Percentiles rank a stretch among this genome's conserved stretches.
phyloP scores from a whole-genome alignment of 2,113 vertebrate species.

The Vanacampus margaritifer region DNA sequence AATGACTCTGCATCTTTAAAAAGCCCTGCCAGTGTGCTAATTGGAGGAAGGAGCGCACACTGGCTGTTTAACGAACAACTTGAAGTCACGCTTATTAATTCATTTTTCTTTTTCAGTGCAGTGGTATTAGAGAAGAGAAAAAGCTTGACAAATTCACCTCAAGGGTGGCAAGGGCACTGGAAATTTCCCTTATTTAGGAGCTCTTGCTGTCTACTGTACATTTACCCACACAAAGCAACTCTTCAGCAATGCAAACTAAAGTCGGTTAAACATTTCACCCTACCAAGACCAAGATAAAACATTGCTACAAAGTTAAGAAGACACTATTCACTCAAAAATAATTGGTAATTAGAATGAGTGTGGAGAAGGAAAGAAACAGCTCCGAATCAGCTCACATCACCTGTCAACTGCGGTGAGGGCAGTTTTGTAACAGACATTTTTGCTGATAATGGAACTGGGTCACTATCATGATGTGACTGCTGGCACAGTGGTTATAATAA shows the following conservation, averaged over 20 bases:
- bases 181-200: background rate
- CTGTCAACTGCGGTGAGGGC: background rate
- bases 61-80: background rate
- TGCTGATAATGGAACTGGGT: background rate
- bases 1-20: slow-evolving; percentile 1
- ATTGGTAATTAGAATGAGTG: background rate
- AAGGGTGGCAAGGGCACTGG: slow-evolving; percentile 4
- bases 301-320: background rate
- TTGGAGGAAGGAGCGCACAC: slow-evolving; percentile 13
- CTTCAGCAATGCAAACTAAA: slow-evolving; percentile 5
- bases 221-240: slow-evolving; percentile 10
- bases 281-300: background rate
- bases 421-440: background rate
- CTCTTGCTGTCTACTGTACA: background rate
- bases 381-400: background rate
- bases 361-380: background rate
- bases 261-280: background rate
- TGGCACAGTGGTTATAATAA: background rate
- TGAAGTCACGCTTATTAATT: slow-evolving; percentile 10
- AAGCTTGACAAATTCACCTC: background rate
- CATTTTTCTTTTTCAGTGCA: background rate
- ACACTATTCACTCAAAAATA: background rate
- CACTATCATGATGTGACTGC: background rate
- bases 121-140: slow-evolving; percentile 13
- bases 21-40: slow-evolving; percentile 1